Conservation (phyloP, 2,888 invertebrate species). For the Synergus itoensis region DNA sequence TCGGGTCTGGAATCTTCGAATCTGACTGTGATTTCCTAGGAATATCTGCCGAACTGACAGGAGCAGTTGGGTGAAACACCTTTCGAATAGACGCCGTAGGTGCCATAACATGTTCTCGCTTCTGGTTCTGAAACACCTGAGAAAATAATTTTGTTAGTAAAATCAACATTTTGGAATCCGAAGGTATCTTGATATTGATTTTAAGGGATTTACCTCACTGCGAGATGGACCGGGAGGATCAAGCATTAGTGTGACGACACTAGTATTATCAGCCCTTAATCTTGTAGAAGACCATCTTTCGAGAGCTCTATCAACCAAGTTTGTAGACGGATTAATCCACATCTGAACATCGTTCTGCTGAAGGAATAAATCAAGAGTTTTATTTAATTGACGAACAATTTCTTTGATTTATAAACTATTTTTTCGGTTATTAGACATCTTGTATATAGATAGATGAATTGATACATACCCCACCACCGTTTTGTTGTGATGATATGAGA, state of each 20-base stretch:
- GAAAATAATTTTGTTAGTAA: conserved; percentile 26
- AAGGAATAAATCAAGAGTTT: conserved; percentile 42
- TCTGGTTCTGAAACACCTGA: conserved; percentile 69
- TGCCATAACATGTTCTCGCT: conserved; percentile 61
- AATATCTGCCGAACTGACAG: conserved; percentile 27
- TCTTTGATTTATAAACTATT: too few species aligned
- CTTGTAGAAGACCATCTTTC: conserved; percentile 91
- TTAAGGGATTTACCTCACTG: conserved; percentile 79
- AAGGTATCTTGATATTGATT: neutral
- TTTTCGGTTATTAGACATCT: too few species aligned
- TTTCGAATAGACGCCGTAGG: conserved; percentile 45
- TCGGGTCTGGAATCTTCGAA: conserved; percentile 44
- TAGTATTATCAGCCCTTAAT: conserved; percentile 97
- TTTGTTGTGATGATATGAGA: conserved; percentile 75
- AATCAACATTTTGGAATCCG: conserved; percentile 8
- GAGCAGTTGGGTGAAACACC: conserved; percentile 10
- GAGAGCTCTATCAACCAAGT: conserved; percentile 89
- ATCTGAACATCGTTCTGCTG: conserved; percentile 74
- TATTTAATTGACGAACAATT: too few species aligned
- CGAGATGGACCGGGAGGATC: conserved; percentile 92
- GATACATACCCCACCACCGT: conserved; percentile 70
- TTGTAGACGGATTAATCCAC: conserved; percentile 95
- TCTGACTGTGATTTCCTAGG: conserved; percentile 39
- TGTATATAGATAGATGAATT: neutral
- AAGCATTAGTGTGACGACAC: conserved; percentile 94